Evolutionary conservation across 1,140 invertebrate species (phyloP).

Genomic region (Phortica variegata): DNA sequence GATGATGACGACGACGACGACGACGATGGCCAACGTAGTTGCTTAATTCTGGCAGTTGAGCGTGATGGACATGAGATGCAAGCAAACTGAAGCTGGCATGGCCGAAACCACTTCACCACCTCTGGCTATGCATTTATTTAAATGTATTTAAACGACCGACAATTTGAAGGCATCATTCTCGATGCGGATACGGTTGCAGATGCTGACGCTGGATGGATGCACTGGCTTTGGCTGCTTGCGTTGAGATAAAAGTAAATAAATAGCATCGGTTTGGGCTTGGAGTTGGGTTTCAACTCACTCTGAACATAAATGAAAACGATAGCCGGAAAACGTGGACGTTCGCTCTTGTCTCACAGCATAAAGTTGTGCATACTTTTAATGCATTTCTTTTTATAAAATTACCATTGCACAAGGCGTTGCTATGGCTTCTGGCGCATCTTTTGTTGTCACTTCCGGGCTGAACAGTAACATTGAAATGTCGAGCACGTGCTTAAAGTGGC

Average conservation of each 20-base stretch:
- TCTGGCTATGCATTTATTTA: slow-evolving; percentile 42
- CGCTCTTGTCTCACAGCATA: too few species aligned
- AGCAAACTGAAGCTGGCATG: too few species aligned
- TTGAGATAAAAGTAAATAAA: slow-evolving; percentile 53
- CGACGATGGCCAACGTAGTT: too few species aligned
- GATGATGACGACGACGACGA: too few species aligned
- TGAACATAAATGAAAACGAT: too few species aligned
- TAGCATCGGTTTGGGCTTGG: slow-evolving; percentile 39
- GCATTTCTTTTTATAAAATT: slow-evolving; percentile 38
- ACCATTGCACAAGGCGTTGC: slow-evolving; percentile 6
- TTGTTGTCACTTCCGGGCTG: too few species aligned
- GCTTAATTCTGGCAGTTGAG: too few species aligned
- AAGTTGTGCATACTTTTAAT: slow-evolving; percentile 48
- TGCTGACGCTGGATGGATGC: slow-evolving; percentile 1
- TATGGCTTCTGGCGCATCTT: too few species aligned
- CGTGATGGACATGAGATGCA: too few species aligned
- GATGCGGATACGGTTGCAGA: slow-evolving; percentile 27
- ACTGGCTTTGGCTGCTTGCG: slow-evolving; percentile 35
- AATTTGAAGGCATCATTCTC: slow-evolving; percentile 45
- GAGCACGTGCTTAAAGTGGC: too few species aligned
- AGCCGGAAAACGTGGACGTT: too few species aligned
- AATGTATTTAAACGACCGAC: slow-evolving; percentile 55
- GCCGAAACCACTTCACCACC: slow-evolving; percentile 10
- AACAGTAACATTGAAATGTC: too few species aligned
- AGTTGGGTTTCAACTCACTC: slow-evolving; percentile 25